Evolutionary conservation across 2,888 invertebrate species (phyloP), one percentile per base, ranked within the genome.

Genomic region (Theretra japonica): DNA sequence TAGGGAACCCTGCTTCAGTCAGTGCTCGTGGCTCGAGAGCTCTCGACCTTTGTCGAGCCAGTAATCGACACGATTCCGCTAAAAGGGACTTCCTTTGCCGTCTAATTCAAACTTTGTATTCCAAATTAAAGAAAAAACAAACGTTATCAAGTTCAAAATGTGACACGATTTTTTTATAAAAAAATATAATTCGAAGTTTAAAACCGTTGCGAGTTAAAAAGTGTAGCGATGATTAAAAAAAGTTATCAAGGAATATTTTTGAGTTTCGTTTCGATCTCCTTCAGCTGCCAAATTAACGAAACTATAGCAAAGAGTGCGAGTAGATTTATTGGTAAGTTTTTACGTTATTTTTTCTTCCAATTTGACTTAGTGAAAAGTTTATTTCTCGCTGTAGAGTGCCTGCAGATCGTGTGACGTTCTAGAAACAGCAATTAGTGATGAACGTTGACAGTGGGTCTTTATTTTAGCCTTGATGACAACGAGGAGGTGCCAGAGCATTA

Each of bases 291-390:
- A 79, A 88, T 94, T 25, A 92, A 90, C 73, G 94, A 94, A 86
- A 94, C 93, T 82, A 88, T 93, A 86, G 94, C 94, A 21, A 94
- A 94, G 76, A 93, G 93, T 77, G 93, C 94, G 41, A 94, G 93
- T 82, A 86, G 94, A 79, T 94, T 89, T 81, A 93, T 93, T 75
- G 94, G 94, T 94, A 75, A 92, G 92, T 85, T 71, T 53, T 33
- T 19, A 25, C 21, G 30, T 48, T 25, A 53, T 23, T 21, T 19
- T 21, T 19, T 50, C 19, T 5, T 68, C 3, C 25, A 68, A 23
- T 59, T 59, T 28, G 28, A 56, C 11, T 65, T 23, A 33, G 28
- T 23, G 23, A 50, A 53, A 30, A 30, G 15, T 19, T 62, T 68
- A 23, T 48, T n/a, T 17, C 11, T 17, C n/a, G 1, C 5, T 53